Evolutionary conservation across 2,888 invertebrate species (phyloP), one percentile per base, ranked within the genome.

Genomic region (Frankliniella intonsa): DNA sequence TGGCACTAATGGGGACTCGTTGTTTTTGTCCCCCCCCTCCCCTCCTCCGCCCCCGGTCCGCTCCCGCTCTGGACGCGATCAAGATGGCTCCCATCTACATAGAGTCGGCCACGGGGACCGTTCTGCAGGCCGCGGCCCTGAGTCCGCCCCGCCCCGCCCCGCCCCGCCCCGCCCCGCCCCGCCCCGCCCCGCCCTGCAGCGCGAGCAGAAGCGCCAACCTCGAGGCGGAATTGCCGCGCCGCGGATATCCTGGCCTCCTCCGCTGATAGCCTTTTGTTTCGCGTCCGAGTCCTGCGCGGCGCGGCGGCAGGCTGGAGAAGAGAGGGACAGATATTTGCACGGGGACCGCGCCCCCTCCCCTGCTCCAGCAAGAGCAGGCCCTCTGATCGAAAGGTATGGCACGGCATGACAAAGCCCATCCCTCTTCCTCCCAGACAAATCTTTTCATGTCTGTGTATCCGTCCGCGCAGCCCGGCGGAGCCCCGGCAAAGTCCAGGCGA

Each of bases 401-500:
- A 5, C 2, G 38, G 38, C 38, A 3, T 38, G 38, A 38, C 38
- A 38, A 8, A 9, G 25, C 69, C 69, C 69, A 38, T 38, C 38
- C 38, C 25, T 25, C 22, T 22, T 8, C 22, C 69, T 19, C 69
- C 69, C 69, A 25, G 69, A 76, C 69, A 76, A 76, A 76, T 76
- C 69, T 76, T 76, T 76, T 76, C 69, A 76, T 76, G 69, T 76
- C 69, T 11, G 9, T 12, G 25, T 62, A 62, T 62, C 62, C 62
- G 62, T 62, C 22, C 22, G 38, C 38, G 38, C 3, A 5, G 38
- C 38, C 3, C 38, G 38, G 38, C 38, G 5, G 38, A 38, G 38
- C 38, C 38, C 38, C 38, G 3, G 38, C 38, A 38, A 38, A 38
- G 38, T 38, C 38, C 38, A 38, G 3, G 38, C 38, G 69, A 25